phyloP scores from a whole-genome alignment of 2,797 vertebrate genomes.

The Enteromius fasciolatus region DNA sequence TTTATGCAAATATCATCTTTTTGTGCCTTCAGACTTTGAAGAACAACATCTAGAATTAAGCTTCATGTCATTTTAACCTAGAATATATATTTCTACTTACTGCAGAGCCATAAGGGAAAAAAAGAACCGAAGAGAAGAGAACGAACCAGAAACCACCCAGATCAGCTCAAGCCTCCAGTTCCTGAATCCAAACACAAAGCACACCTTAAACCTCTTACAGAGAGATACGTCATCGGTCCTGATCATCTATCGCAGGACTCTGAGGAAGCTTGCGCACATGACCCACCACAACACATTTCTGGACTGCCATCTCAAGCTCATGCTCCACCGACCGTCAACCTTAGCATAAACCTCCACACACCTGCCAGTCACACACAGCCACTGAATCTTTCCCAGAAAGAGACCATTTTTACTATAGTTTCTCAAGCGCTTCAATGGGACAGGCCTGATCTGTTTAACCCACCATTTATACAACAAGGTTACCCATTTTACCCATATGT shows the following conservation, averaged over 20 bases:
- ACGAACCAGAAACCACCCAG: constrained; percentile 21
- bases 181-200: constrained; percentile 40
- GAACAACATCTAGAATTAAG: constrained; percentile 14
- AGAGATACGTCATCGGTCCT: constrained; percentile 22
- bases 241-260: neutral
- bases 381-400: constrained; percentile 53
- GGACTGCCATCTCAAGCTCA: constrained; percentile 30
- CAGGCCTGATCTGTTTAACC: constrained; percentile 34
- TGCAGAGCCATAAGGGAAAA: constrained; percentile 57
- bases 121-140: constrained; percentile 57
- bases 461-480: constrained; percentile 14
- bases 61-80: constrained; percentile 25
- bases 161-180: constrained; percentile 34
- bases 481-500: neutral
- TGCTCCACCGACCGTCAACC: constrained; percentile 53
- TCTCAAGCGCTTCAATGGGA: constrained; percentile 37
- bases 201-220: constrained; percentile 48
- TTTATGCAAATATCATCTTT: constrained; percentile 57
- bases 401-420: constrained; percentile 47
- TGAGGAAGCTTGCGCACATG: constrained; percentile 19
- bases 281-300: constrained; percentile 23
- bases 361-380: constrained; percentile 48
- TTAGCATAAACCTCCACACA: constrained; percentile 59
- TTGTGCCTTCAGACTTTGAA: constrained; percentile 39
- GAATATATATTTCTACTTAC: constrained; percentile 54